A percentile compares a stretch with the other conserved stretches of the same genome.
Evolutionary conservation across 2,888 invertebrate species (phyloP).

Genomic region (Aphidius colemani): DNA sequence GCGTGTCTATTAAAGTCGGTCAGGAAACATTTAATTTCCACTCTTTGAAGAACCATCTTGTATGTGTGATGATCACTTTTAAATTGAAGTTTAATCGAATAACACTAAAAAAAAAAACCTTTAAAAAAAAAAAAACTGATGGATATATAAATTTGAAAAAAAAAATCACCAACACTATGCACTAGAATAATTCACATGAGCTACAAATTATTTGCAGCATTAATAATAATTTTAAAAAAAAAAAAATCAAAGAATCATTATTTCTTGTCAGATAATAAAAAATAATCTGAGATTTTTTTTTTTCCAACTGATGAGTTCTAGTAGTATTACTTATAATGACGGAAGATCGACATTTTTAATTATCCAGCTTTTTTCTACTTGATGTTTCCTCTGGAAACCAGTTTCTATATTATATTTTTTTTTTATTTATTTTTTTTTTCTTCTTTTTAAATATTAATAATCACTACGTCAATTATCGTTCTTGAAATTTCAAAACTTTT

Average conservation of each 20-base stretch:
- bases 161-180: too few relatives aligned
- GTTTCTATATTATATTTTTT: not conserved
- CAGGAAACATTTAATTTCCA: conserved; percentile 37
- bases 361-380: conserved; percentile 28
- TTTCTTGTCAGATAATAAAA: conserved; percentile 10
- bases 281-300: conserved; percentile 11
- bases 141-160: too few relatives aligned
- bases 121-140: conserved; percentile 18
- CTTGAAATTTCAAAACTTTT: conserved; percentile 12
- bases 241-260: not conserved
- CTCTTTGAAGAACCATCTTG: conserved; percentile 33
- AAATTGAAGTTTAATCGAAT: not conserved
- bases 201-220: too few relatives aligned
- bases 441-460: conserved; percentile 19
- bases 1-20: conserved; percentile 32
- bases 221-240: not conserved
- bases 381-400: conserved; percentile 4
- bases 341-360: conserved; percentile 53
- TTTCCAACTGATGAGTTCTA: conserved; percentile 4
- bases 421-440: not conserved
- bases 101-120: conserved; percentile 17
- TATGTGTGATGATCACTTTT: not conserved
- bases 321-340: conserved; percentile 38
- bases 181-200: too few relatives aligned
- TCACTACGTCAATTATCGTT: conserved; percentile 20